A percentile compares a stretch with the other conserved stretches of the same genome.
These are phyloP conservation scores for Elgaria multicarinata DNA, from an alignment of 2,113 vertebrate species.

Conservation along the genomic window DNA sequence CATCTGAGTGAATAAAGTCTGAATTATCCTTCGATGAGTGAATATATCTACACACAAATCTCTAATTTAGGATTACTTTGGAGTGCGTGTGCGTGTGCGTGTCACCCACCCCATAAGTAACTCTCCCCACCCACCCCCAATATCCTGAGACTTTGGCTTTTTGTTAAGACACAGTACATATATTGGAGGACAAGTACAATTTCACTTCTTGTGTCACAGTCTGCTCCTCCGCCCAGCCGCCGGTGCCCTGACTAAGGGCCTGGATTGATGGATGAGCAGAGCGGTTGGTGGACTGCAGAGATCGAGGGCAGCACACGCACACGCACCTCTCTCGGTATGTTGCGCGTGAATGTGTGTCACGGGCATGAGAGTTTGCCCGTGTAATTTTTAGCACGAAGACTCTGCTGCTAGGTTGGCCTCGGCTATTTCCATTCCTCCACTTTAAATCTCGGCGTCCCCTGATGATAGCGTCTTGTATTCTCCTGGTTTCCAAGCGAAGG, in stretches of 20 bases:
- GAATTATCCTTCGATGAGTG: neutral
- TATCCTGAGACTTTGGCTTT: neutral
- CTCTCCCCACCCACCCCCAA: too few relatives aligned
- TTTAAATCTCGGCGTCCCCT: neutral
- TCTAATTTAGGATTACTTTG: neutral
- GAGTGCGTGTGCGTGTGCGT: too few relatives aligned
- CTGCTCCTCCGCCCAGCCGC: neutral
- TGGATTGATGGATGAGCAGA: neutral
- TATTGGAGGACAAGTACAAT: neutral
- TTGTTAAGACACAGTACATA: neutral
- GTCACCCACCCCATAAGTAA: too few relatives aligned
- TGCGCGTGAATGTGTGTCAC: neutral
- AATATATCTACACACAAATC: neutral
- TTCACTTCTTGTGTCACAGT: neutral
- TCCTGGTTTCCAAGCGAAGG: neutral
- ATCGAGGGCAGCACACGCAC: neutral
- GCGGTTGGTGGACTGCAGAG: neutral
- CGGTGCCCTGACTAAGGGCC: neutral
- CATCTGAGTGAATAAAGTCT: neutral
- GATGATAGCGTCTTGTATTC: neutral
- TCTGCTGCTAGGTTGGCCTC: neutral
- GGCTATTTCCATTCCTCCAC: neutral
- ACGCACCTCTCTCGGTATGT: neutral
- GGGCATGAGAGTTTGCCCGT: too few relatives aligned
- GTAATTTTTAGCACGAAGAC: neutral